Evolutionary conservation across 2,797 vertebrate genomes (phyloP).

Genomic region (Manis crassicaudata): DNA sequence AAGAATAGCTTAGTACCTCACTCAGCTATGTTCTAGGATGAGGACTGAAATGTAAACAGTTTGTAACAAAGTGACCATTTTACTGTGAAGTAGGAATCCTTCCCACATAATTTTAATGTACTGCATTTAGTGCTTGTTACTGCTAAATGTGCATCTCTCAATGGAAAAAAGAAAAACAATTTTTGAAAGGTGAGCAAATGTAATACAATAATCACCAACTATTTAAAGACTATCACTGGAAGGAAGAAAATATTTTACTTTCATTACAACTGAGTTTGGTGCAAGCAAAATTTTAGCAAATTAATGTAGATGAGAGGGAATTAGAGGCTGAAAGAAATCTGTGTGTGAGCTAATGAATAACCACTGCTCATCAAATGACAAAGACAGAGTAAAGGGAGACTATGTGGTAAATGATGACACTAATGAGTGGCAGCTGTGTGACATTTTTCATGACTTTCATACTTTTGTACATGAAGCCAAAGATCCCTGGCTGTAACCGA

Average conservation of each 20-base stretch:
- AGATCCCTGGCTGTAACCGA: background rate
- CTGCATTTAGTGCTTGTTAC: conserved; percentile 17
- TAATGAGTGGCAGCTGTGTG: conserved; percentile 41
- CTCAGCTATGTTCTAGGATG: background rate
- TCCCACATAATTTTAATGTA: background rate
- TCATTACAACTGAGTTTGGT: conserved; percentile 56
- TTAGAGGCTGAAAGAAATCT: conserved; percentile 28
- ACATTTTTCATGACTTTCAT: conserved; percentile 59
- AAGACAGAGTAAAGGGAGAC: background rate
- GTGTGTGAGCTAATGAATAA: conserved; percentile 46
- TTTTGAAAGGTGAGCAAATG: conserved; percentile 42
- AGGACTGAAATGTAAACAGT: conserved; percentile 47
- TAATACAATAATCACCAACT: conserved; percentile 39
- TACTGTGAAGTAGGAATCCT: conserved; percentile 1
- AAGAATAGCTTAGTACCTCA: background rate
- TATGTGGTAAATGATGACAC: background rate
- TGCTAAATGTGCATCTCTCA: conserved; percentile 8
- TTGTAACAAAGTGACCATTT: conserved; percentile 35
- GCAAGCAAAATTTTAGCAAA: conserved; percentile 65
- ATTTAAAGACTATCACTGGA: conserved; percentile 61
- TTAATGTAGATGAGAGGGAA: conserved; percentile 59
- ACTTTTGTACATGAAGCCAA: background rate
- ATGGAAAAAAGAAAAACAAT: background rate
- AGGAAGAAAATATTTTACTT: conserved; percentile 65
- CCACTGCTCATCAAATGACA: background rate